phyloP scores from a whole-genome alignment of 2,113 vertebrate genomes.

The Platycercus adscitus region DNA sequence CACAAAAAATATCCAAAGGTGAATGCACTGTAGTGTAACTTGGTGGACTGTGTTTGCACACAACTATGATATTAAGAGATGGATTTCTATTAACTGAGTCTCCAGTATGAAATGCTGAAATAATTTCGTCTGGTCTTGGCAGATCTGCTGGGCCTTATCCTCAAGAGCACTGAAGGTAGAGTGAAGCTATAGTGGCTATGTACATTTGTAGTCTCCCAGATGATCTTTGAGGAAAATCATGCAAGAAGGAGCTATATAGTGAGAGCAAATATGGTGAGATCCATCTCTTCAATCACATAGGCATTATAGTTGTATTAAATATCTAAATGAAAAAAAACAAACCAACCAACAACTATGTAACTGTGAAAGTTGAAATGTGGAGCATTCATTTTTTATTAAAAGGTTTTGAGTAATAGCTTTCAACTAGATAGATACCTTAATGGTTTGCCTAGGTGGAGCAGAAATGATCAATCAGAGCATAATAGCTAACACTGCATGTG shows the following conservation, averaged over 20 bases:
- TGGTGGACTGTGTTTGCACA: background rate
- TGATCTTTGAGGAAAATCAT: background rate
- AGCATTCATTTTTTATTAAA: background rate
- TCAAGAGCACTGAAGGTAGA: background rate
- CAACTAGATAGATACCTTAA: background rate
- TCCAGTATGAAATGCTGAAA: background rate
- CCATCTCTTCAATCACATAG: background rate
- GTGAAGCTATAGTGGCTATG: background rate
- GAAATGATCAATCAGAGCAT: background rate
- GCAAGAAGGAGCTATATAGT: background rate
- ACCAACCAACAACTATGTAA: background rate
- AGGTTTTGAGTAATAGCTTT: background rate
- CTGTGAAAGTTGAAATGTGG: background rate
- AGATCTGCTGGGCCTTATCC: background rate
- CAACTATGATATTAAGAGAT: background rate
- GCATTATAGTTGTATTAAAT: background rate
- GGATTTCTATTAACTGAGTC: background rate
- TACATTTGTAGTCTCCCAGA: background rate
- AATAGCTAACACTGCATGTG: background rate
- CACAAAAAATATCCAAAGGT: background rate
- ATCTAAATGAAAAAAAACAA: background rate
- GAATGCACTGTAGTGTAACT: background rate
- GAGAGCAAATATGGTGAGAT: background rate
- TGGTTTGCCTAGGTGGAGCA: background rate
- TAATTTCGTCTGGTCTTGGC: background rate